phyloP scores from a whole-genome alignment of 2,113 vertebrate species.

The Pycnonotus jocosus region DNA sequence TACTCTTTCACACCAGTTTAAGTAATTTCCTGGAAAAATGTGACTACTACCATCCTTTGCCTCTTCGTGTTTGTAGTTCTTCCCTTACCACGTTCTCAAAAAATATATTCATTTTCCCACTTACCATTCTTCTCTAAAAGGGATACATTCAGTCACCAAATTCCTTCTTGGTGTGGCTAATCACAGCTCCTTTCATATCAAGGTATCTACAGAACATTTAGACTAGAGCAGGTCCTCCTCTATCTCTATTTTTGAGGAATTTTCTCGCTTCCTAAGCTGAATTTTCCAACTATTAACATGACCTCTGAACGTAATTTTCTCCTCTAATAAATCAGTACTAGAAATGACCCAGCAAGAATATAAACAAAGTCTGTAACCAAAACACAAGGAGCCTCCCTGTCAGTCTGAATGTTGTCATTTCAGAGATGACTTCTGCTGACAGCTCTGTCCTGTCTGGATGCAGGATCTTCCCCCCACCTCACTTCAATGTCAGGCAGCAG shows the following conservation, averaged over 20 bases:
- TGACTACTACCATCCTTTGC: background rate
- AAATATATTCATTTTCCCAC: background rate
- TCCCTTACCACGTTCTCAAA: background rate
- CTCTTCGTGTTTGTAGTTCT: background rate
- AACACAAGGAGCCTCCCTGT: background rate
- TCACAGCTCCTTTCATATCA: background rate
- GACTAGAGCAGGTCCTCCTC: background rate
- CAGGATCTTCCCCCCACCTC: background rate
- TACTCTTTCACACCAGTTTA: background rate
- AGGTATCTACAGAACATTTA: background rate
- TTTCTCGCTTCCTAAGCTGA: background rate
- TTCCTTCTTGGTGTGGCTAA: background rate
- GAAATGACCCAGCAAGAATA: background rate
- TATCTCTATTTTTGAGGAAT: background rate
- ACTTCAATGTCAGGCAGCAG: background rate
- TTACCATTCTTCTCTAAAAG: background rate
- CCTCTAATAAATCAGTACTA: background rate
- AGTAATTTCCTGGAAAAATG: slow-evolving; percentile 16
- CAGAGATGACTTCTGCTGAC: background rate
- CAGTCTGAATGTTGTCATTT: background rate
- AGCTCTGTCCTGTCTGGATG: background rate
- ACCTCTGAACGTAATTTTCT: background rate
- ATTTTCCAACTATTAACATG: background rate
- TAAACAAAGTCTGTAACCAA: background rate
- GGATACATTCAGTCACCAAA: background rate